A percentile compares a stretch with the other conserved stretches of the same genome.
Conservation (phyloP, 2,888 invertebrate species). For the Diadromus collaris region DNA sequence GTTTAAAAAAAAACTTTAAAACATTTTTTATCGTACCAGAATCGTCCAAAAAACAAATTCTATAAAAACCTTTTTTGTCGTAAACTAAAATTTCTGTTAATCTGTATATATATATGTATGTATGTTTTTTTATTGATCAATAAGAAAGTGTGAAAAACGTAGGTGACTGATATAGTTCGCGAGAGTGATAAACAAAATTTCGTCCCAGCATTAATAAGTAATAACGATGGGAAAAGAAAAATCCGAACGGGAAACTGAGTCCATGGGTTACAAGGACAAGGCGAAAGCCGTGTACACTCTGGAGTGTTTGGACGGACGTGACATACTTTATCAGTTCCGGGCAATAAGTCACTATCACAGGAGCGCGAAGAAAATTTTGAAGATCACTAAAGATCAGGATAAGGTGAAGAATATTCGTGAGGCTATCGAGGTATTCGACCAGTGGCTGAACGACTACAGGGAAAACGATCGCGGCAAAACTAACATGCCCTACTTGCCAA, state of each 20-base stretch:
- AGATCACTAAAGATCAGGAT: constrained; percentile 87
- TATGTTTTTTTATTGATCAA: too few species aligned
- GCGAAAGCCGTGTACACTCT: constrained; percentile 87
- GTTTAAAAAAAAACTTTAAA: too few species aligned
- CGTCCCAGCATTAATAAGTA: not conserved
- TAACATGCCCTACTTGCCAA: constrained; percentile 86
- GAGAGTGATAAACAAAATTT: not conserved
- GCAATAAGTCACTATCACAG: constrained; percentile 84
- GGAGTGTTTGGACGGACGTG: constrained; percentile 84
- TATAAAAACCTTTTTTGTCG: too few species aligned
- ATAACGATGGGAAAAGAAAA: constrained; percentile 73
- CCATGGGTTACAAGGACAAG: constrained; percentile 88
- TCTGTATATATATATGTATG: too few species aligned
- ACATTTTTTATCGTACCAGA: too few species aligned
- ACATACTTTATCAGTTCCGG: constrained; percentile 84
- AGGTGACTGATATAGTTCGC: not conserved
- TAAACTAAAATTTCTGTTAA: too few species aligned
- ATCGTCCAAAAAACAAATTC: too few species aligned
- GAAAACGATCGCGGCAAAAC: constrained; percentile 85
- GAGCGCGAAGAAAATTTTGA: constrained; percentile 82
- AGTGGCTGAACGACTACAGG: constrained; percentile 88
- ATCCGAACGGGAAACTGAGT: constrained; percentile 81
- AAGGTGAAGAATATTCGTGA: constrained; percentile 86
- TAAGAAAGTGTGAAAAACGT: not conserved
- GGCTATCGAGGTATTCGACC: constrained; percentile 86